Evolutionary conservation across 2,888 invertebrate genomes (phyloP), one percentile per base, ranked within the genome.

Genomic region (Chloroclystis v-ata): DNA sequence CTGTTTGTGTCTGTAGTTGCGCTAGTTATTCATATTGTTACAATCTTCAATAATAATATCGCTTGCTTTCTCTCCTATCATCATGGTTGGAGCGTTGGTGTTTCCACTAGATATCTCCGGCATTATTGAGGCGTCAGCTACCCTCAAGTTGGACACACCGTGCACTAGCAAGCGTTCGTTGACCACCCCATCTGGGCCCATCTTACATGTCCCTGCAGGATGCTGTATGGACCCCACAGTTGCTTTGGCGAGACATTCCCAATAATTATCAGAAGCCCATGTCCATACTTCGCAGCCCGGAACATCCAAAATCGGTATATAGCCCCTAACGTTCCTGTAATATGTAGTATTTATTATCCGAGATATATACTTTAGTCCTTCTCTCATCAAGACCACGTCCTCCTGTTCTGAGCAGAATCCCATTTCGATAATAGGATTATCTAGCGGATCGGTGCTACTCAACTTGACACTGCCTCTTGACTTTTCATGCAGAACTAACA

Each of bases 221-320:
- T 92, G 92, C 48, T 90, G 89, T 41, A 93, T 77, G 6, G 91
- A 90, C 20, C 86, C 76, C 0, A 90, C 89, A 11, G 90, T 75
- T 50, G 89, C 88, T 28, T 86, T 80, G 0, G 89, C 82, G 60
- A 90, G 89, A 61, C 94, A 94, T 32, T 81, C 80, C 90, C 92
- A 92, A 60, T 93, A 93, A 0, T 75, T 75, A 65, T 92, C 90
- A 0, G 89, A 80, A 12, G 82, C 89, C 63, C 89, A 90, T 0
- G 61, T 52, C 3, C 80, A 60, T 1, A 76, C 61, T 5, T 81
- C 76, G 62, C 93, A 93, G 0, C 84, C 89, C 0, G 87, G 83
- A 1, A 92, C 80, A 3, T 69, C 59, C 26, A 78, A 41, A 39
- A 60, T 66, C 0, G 67, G 67, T 4, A 82, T 35, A 28, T 59